Conservation (phyloP, 2,113 vertebrate species). For the Megaleporinus macrocephalus region DNA sequence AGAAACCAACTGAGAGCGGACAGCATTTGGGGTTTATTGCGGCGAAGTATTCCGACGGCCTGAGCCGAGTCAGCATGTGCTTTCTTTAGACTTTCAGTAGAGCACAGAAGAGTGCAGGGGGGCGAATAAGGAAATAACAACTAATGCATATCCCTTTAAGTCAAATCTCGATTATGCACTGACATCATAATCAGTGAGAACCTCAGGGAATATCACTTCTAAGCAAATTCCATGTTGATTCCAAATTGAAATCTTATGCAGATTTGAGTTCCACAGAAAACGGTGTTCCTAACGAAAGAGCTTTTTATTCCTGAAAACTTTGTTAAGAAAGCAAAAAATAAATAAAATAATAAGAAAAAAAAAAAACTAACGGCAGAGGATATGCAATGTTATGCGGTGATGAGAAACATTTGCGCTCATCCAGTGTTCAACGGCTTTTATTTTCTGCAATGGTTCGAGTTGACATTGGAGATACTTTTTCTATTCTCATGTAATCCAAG, state of each 20-base stretch:
- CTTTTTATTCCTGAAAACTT: neutral
- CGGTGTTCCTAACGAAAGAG: neutral
- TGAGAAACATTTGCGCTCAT: neutral
- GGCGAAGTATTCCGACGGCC: neutral
- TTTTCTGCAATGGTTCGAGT: neutral
- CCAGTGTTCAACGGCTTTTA: neutral
- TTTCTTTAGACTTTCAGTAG: neutral
- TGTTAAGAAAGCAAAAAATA: no score
- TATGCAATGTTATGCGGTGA: neutral
- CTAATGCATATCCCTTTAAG: neutral
- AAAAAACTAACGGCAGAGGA: neutral
- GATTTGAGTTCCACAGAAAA: neutral
- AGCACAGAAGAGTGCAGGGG: neutral
- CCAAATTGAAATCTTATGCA: neutral
- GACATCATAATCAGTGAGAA: neutral
- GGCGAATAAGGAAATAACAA: no score
- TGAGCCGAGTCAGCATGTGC: neutral
- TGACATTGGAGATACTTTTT: neutral
- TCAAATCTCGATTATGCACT: neutral
- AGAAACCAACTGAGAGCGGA: slow-evolving; percentile 26
- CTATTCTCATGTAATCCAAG: neutral
- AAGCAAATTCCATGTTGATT: neutral
- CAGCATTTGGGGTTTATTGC: slow-evolving; percentile 22
- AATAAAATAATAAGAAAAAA: no score
- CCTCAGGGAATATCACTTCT: neutral